Percentiles rank a stretch among this genome's conserved stretches.
Evolutionary conservation across 2,113 vertebrate species (phyloP).

Genomic region (Colius striatus): DNA sequence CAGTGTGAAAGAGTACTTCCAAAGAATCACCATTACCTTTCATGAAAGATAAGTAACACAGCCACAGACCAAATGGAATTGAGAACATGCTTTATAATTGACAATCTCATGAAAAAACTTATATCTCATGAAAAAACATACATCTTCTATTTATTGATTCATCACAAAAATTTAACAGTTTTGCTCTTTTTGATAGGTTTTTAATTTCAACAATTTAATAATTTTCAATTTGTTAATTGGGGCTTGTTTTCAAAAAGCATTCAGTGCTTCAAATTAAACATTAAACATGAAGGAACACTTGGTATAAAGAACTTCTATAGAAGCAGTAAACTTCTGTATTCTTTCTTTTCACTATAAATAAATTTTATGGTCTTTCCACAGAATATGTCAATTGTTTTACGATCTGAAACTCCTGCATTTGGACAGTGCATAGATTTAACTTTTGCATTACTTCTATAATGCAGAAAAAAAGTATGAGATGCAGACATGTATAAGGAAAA

Average conservation of each 20-base stretch:
- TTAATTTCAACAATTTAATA: neutral
- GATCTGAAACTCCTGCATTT: neutral
- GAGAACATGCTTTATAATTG: slow-evolving; percentile 39
- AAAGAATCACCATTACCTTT: slow-evolving; percentile 52
- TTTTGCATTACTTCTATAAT: neutral
- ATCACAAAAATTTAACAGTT: neutral
- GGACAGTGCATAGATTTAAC: neutral
- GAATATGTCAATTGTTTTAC: neutral
- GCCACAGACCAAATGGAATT: slow-evolving; percentile 47
- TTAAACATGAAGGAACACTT: neutral
- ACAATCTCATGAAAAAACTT: slow-evolving; percentile 19
- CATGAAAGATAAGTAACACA: slow-evolving; percentile 61
- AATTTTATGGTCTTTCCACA: neutral
- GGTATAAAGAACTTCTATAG: neutral
- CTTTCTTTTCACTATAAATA: neutral
- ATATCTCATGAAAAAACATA: slow-evolving; percentile 17
- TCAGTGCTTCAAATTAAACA: neutral
- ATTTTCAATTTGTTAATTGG: neutral
- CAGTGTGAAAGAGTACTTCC: slow-evolving; percentile 63
- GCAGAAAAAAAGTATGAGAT: neutral
- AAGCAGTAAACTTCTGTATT: neutral
- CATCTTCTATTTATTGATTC: neutral
- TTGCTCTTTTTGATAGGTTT: neutral
- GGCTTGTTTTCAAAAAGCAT: neutral
- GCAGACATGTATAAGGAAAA: neutral